Percentiles rank a stretch among this genome's conserved stretches.
These are phyloP conservation scores for Eudemis profundana DNA, from an alignment of 2,888 invertebrate genomes.

Conservation along the genomic window DNA sequence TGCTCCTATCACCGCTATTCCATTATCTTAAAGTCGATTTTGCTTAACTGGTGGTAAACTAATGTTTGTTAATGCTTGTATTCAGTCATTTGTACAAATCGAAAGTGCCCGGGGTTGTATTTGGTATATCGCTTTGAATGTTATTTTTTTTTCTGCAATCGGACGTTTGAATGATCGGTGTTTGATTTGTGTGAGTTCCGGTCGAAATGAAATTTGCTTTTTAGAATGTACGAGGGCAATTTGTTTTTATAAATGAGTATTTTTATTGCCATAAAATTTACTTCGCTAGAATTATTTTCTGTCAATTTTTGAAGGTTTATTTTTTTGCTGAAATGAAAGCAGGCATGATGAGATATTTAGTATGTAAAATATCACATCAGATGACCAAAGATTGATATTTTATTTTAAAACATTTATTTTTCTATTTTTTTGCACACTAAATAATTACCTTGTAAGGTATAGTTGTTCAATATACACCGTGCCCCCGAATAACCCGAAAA, in stretches of 20 bases:
- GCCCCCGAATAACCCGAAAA: too few species aligned
- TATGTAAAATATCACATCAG: too few species aligned
- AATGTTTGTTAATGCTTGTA: constrained; percentile 48
- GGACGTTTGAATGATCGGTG: constrained; percentile 51
- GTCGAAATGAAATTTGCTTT: constrained; percentile 33
- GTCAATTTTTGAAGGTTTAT: too few species aligned
- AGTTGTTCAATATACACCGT: too few species aligned
- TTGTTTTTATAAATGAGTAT: background rate
- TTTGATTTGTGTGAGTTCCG: constrained; percentile 37
- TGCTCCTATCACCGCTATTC: background rate
- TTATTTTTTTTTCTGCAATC: constrained; percentile 63
- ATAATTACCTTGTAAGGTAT: too few species aligned
- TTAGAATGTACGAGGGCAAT: constrained; percentile 9
- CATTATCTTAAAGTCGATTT: background rate
- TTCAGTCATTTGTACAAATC: constrained; percentile 53
- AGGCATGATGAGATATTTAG: too few species aligned
- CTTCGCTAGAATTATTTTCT: background rate
- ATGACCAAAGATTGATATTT: too few species aligned
- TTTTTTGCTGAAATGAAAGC: background rate
- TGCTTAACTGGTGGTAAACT: constrained; percentile 12
- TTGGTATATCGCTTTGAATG: constrained; percentile 69
- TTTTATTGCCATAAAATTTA: constrained; percentile 15
- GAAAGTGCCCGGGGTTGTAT: constrained; percentile 63
- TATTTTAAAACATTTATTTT: too few species aligned
- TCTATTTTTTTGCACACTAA: too few species aligned